These are phyloP conservation scores for Opisthocomus hoazin DNA, from an alignment of 2,113 vertebrate genomes.

Conservation along the genomic window DNA sequence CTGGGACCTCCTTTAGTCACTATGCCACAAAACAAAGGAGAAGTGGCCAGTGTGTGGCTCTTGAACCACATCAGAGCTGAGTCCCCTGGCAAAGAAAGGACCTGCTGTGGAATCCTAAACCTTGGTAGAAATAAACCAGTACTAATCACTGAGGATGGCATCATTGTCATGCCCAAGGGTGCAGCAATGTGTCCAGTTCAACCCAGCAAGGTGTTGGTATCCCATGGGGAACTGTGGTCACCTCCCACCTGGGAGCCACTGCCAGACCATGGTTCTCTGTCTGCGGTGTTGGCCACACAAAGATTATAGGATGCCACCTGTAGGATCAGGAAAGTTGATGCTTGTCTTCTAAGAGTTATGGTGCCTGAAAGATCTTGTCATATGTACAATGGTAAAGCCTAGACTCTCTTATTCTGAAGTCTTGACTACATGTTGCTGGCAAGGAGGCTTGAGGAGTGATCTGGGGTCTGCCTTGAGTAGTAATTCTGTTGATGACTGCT, in stretches of 20 bases:
- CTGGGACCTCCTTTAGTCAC: background rate
- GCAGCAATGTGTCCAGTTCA: background rate
- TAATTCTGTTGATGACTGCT: background rate
- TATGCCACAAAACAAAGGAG: background rate
- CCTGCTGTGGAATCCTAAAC: background rate
- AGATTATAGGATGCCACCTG: background rate
- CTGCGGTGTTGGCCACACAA: background rate
- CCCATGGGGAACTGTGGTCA: background rate
- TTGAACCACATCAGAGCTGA: background rate
- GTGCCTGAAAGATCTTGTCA: background rate
- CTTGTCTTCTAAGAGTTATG: background rate
- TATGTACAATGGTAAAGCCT: background rate
- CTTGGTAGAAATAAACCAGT: background rate
- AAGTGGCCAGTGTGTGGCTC: background rate
- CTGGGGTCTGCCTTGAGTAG: background rate
- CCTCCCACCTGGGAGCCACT: background rate
- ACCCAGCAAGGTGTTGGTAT: background rate
- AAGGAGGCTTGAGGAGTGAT: background rate
- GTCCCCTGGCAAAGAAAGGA: background rate
- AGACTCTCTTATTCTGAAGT: background rate
- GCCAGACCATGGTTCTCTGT: background rate
- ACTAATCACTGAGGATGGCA: background rate
- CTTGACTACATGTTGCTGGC: background rate
- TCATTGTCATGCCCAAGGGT: background rate
- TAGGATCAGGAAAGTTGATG: background rate